phyloP scores from a whole-genome alignment of 2,888 invertebrate species.

The Drosophila yooni region DNA sequence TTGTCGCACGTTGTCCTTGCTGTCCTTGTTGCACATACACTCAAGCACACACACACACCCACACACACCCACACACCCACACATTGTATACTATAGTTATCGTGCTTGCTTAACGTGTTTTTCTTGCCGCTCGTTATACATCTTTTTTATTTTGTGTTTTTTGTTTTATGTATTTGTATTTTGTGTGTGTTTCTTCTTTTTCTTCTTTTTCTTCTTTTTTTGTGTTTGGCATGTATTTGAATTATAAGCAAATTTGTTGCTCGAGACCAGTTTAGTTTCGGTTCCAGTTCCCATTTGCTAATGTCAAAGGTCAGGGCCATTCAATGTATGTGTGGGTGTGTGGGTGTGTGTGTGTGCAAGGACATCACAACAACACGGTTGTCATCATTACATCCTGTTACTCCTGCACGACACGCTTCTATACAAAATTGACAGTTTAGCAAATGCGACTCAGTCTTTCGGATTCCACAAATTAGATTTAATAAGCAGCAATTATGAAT shows the following conservation, averaged over 20 bases:
- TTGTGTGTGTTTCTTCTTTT: conserved; percentile 4
- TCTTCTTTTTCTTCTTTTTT: background rate
- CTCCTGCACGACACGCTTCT: conserved; percentile 14
- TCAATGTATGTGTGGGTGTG: conserved; percentile 13
- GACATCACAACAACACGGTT: conserved; percentile 38
- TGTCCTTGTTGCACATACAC: conserved; percentile 39
- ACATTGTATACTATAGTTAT: conserved; percentile 65
- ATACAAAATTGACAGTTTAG: conserved; percentile 55
- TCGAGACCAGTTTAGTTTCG: conserved; percentile 55
- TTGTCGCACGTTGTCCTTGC: conserved; percentile 53
- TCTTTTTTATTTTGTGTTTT: conserved; percentile 39
- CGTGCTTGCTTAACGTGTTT: conserved; percentile 77
- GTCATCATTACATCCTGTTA: conserved; percentile 43
- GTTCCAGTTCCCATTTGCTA: conserved; percentile 49
- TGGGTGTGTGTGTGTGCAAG: conserved; percentile 44
- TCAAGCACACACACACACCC: background rate
- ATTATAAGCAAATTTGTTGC: conserved; percentile 76
- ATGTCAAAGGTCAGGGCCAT: conserved; percentile 73
- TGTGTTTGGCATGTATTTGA: conserved; percentile 58
- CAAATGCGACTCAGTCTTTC: conserved; percentile 34
- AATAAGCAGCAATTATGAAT: conserved; percentile 65
- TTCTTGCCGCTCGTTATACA: conserved; percentile 54
- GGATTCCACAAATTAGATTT: conserved; percentile 59
- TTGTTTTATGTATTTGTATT: conserved; percentile 33
- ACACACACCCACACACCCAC: conserved; percentile 41